phyloP scores from a whole-genome alignment of 2,113 vertebrate species.

The cattle (Bos taurus) region DNA sequence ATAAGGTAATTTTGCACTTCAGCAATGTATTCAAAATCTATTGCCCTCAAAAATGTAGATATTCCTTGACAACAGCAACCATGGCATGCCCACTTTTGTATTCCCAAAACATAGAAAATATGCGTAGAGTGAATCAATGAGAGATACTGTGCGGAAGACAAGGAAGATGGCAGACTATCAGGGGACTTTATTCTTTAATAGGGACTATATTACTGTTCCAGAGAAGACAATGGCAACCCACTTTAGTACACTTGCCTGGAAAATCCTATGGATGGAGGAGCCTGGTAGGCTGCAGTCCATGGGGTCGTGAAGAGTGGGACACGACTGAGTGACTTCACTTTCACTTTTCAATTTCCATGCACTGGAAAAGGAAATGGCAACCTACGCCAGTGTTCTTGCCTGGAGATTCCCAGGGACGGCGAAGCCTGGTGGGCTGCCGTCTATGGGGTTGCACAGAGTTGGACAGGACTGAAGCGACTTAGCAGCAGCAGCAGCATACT shows the following conservation, averaged over 20 bases:
- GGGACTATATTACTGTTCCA: neutral
- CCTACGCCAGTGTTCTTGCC: too few relatives aligned
- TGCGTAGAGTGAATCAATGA: neutral
- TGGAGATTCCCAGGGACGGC: rapidly evolving
- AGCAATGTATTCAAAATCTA: neutral
- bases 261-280: too few relatives aligned
- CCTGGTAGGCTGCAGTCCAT: too few relatives aligned
- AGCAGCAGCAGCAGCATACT: too few relatives aligned
- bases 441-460: too few relatives aligned
- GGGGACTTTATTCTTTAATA: neutral
- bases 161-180: neutral
- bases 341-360: too few relatives aligned
- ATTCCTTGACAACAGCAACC: neutral
- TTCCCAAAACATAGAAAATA: neutral
- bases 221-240: too few relatives aligned
- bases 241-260: too few relatives aligned
- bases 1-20: neutral
- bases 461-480: rapidly evolving
- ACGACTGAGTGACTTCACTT: too few relatives aligned
- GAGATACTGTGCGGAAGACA: neutral
- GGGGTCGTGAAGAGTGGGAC: too few relatives aligned
- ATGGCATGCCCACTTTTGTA: neutral
- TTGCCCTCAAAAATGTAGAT: neutral
- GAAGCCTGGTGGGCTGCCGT: too few relatives aligned
- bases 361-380: too few relatives aligned